Evolutionary conservation across 2,113 vertebrate genomes (phyloP), one percentile per base, ranked within the genome.

Genomic region (Pseudopodoces humilis): DNA sequence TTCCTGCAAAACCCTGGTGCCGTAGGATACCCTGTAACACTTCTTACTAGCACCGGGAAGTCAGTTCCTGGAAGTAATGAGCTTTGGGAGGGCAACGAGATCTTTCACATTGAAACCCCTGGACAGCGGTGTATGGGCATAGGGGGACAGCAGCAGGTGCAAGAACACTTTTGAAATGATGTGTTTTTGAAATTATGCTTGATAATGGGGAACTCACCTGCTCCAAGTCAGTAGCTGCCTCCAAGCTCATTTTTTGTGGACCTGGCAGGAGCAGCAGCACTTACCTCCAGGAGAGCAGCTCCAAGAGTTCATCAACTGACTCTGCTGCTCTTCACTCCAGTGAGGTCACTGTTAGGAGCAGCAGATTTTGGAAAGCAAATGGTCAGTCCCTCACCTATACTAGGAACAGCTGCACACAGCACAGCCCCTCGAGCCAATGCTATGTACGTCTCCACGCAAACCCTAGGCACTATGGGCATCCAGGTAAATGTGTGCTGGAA

Each of bases 101-200:
- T 15, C 28, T 62, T 79, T 37, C 70, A 56, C 58, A 60, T 31
- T 14, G 43, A 55, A 44, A 53, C 21, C 22, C 6, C 70, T 37
- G 28, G 27, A 15, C 24, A 56, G 58, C 0, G 0, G 56, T 10
- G 3, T n/a, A 50, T 0, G 0, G 62, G 47, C 9, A 6, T 1
- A 6, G 4, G 9, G 30, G 7, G 7, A 77, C 12, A 70, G 39
- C 69, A 62, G 56, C 39, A 68, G 81, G 43, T 64, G 39, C 0
- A 6, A 89, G 15, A 91, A 41, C 7, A 28, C 74, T 62, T 79
- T 35, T 17, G 39, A 39, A 39, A 39, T 39, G 11, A 13, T 67
- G 55, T 83, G 9, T 44, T 72, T 75, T 77, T 84, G 13, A 59
- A 62, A 67, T 75, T 8, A 25, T 33, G 6, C 28, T 83, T 31